Conservation (phyloP, 2,113 vertebrate species). For the Thermophis baileyi region DNA sequence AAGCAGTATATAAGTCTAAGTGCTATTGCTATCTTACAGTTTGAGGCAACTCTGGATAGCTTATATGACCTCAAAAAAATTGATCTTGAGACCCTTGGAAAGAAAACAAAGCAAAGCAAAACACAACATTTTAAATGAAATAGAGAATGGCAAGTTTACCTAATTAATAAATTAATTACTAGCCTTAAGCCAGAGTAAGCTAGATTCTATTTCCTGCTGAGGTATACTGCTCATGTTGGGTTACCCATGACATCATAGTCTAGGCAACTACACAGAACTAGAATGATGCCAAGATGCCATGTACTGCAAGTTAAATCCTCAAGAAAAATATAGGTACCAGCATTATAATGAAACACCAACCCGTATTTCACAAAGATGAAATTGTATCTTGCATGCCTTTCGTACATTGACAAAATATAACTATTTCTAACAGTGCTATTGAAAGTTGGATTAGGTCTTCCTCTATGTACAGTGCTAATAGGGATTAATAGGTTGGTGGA, state of each 20-base stretch:
- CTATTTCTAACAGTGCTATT: not conserved
- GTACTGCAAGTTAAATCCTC: not conserved
- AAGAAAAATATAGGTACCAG: not conserved
- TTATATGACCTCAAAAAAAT: not conserved
- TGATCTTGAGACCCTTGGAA: not conserved
- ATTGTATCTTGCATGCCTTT: not conserved
- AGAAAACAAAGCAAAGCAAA: not conserved
- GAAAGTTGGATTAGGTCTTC: not conserved
- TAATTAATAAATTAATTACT: not conserved
- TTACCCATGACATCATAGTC: not conserved
- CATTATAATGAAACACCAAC: not conserved
- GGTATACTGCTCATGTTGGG: not conserved
- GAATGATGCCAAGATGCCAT: not conserved
- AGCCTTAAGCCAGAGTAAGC: not conserved
- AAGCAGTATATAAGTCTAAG: not conserved
- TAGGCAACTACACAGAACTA: not conserved
- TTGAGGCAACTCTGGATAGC: not conserved
- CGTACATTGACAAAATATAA: not conserved
- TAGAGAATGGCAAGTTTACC: not conserved
- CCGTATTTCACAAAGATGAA: not conserved
- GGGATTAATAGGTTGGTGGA: not conserved
- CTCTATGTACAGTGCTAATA: not conserved
- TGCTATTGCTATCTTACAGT: not conserved
- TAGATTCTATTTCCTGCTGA: not conserved
- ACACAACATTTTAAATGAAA: not conserved